Conservation (phyloP, 2,888 invertebrate genomes). For the Meteorus cinctellus region DNA sequence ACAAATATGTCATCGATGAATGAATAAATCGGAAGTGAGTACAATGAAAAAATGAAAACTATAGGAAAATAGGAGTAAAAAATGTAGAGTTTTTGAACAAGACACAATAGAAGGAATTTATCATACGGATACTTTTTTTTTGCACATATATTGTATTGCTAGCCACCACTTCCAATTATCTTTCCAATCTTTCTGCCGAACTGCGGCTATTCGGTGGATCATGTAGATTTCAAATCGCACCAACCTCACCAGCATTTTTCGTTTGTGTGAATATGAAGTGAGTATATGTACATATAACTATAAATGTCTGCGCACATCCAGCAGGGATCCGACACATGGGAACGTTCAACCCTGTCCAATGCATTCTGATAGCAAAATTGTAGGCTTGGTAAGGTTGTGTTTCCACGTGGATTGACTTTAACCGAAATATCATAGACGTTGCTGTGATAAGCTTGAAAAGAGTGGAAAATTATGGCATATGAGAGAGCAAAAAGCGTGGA, state of each 20-base stretch:
- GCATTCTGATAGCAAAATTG: constrained; percentile 28
- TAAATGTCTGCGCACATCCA: background rate
- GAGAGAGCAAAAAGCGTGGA: too few relatives aligned
- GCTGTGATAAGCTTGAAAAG: background rate
- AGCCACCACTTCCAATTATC: constrained; percentile 57
- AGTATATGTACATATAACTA: background rate
- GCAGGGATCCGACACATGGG: constrained; percentile 35
- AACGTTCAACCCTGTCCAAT: constrained; percentile 26
- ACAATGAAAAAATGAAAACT: constrained; percentile 39
- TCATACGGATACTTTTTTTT: constrained; percentile 20
- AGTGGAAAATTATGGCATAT: too few relatives aligned
- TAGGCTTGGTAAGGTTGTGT: constrained; percentile 28
- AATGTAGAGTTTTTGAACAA: constrained; percentile 23
- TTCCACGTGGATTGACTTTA: constrained; percentile 22
- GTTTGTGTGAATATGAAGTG: too few relatives aligned
- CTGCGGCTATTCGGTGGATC: constrained; percentile 47
- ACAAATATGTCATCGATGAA: background rate
- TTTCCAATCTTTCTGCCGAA: constrained; percentile 54
- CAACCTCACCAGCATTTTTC: background rate
- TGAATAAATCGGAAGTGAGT: constrained; percentile 51
- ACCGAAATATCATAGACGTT: constrained; percentile 8
- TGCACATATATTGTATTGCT: constrained; percentile 35
- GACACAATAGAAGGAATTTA: constrained; percentile 17
- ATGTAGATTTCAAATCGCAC: constrained; percentile 53
- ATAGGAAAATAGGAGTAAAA: constrained; percentile 28